phyloP scores from a whole-genome alignment of 2,888 invertebrate species.

The Byasa hedistus region DNA sequence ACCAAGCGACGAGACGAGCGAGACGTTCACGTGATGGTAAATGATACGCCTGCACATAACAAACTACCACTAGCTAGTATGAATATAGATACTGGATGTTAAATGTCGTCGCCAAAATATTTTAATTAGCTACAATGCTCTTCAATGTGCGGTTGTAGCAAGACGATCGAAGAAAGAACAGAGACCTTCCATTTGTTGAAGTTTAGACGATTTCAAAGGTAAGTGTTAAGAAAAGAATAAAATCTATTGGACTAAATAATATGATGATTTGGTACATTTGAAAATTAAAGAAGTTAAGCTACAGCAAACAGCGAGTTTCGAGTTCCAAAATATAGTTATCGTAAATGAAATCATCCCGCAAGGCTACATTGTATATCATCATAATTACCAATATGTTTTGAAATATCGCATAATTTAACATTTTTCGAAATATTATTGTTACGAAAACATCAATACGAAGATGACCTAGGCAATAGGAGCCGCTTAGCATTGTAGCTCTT shows the following conservation, averaged over 20 bases:
- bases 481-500: conserved; percentile 19
- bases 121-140: no score
- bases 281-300: no score
- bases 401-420: background rate
- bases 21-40: no score
- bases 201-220: background rate
- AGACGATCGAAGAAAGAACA: no score
- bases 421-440: conserved; percentile 5
- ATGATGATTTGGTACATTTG: no score
- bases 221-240: background rate
- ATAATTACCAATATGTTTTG: background rate
- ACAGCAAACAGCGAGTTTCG: no score
- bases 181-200: background rate
- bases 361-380: background rate
- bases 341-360: background rate
- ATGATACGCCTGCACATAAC: no score
- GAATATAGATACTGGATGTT: no score
- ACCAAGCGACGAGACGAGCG: no score
- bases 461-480: conserved; percentile 12
- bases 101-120: no score
- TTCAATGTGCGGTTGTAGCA: no score
- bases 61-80: no score
- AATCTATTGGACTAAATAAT: background rate
- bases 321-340: background rate
- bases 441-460: conserved; percentile 12